Evolutionary conservation across 1,140 invertebrate species (phyloP).

Genomic region (Arion vulgaris): DNA sequence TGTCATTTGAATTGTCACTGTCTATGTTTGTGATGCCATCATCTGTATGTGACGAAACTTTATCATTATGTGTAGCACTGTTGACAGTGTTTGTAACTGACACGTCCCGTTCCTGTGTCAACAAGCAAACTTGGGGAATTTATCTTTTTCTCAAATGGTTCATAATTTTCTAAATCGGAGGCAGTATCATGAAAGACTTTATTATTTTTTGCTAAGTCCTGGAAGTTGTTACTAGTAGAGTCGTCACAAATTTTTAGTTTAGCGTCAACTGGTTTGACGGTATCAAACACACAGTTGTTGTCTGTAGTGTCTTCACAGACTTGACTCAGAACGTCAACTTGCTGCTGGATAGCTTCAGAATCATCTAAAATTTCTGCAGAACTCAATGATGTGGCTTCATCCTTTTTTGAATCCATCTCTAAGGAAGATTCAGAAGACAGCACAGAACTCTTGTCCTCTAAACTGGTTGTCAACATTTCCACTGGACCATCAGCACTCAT

Average conservation of each 20-base stretch:
- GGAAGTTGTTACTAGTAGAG: no score
- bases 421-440: not conserved
- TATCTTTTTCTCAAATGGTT: not conserved
- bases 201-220: no score
- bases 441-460: not conserved
- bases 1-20: constrained; percentile 10
- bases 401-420: not conserved
- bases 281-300: no score
- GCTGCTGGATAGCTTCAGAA: not conserved
- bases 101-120: not conserved
- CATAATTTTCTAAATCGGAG: not conserved
- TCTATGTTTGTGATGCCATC: not conserved
- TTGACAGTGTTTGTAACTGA: no score
- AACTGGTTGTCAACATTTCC: not conserved
- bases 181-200: not conserved
- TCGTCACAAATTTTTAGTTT: no score
- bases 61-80: no score
- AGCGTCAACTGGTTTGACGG: no score
- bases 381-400: not conserved
- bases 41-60: not conserved
- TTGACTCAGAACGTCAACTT: no score
- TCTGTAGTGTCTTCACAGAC: no score
- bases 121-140: not conserved
- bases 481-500: not conserved
- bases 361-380: not conserved